Percentiles rank a stretch among this genome's conserved stretches.
Conservation (phyloP, 2,888 invertebrate genomes). For the Cantharis lateralis region DNA sequence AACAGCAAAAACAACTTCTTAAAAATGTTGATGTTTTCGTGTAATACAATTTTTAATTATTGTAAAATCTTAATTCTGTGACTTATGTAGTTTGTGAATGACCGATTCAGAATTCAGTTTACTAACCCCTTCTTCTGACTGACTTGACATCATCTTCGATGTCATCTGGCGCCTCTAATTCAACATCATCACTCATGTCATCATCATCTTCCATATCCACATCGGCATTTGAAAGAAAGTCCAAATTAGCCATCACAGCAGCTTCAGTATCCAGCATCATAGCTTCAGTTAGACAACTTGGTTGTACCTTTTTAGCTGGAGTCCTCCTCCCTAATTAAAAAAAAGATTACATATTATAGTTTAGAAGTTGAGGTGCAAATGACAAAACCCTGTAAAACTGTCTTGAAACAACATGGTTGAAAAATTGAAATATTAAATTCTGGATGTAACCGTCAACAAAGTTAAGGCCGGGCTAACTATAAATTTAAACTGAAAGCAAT, state of each 20-base stretch:
- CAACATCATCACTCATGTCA: slow-evolving; percentile 72
- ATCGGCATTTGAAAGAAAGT: slow-evolving; percentile 84
- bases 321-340: slow-evolving; percentile 59
- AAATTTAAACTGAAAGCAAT: no score
- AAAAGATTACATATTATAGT: neutral
- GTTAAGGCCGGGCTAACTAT: no score
- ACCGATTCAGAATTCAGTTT: no score
- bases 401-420: no score
- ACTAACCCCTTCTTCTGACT: slow-evolving; percentile 57
- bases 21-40: no score
- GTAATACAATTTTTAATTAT: no score
- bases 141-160: slow-evolving; percentile 61
- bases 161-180: slow-evolving; percentile 68
- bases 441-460: no score
- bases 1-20: no score
- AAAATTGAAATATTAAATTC: no score
- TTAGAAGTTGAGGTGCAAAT: neutral
- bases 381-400: no score
- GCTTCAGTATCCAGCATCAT: slow-evolving; percentile 86
- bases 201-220: slow-evolving; percentile 91
- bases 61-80: no score
- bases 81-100: no score
- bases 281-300: slow-evolving; percentile 69
- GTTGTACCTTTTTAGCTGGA: slow-evolving; percentile 67
- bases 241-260: slow-evolving; percentile 95